Base-by-base conservation (phyloP, 2,113 vertebrate genomes). In the Montifringilla adamsi region DNA sequence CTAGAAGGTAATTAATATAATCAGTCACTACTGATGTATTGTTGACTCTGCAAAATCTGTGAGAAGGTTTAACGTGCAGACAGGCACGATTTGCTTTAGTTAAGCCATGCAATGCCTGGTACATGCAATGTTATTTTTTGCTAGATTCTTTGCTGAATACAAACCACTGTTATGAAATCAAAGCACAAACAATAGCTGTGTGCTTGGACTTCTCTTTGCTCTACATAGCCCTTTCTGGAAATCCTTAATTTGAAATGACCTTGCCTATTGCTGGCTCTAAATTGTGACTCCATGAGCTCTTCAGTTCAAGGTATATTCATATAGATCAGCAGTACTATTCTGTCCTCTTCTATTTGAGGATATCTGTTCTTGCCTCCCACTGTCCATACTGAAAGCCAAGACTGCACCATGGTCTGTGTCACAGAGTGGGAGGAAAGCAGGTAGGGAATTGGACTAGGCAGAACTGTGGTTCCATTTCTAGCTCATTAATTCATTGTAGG, bases 21-120 rank as follows among this genome's bases (percentile, higher is more conserved):
- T 91, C 19, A 79, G 69, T 90, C 70, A 37, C 49, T 47, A 31
- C 12, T 49, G 58, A 62, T 83, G n/a, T 46, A 10, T 35, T 94
- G 62, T 83, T 93, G 74, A 87, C 49, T 91, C 49, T 79, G 87
- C 85, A 87, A 79, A 94, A 76, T 85, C 82, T 69, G 47, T 50
- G 58, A 85, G 67, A 44, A 23, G 67, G 76, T 94, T 59, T 52
- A 91, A 35, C 52, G 13, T 0, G 21, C 44, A 49, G 64, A 64
- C 35, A 73, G 78, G 78, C 44, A n/a, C 0, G 3, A 63, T 72
- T 90, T 72, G 39, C 64, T 78, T 37, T 4, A 67, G 80, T 82
- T 81, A 50, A 84, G 56, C 33, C 13, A 6, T 37, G 68, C 78
- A 67, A 13, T 37, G 35, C 28, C 58, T 43, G 19, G 7, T 59